Conservation (phyloP, 2,113 vertebrate species). For the Dissostichus mawsoni region DNA sequence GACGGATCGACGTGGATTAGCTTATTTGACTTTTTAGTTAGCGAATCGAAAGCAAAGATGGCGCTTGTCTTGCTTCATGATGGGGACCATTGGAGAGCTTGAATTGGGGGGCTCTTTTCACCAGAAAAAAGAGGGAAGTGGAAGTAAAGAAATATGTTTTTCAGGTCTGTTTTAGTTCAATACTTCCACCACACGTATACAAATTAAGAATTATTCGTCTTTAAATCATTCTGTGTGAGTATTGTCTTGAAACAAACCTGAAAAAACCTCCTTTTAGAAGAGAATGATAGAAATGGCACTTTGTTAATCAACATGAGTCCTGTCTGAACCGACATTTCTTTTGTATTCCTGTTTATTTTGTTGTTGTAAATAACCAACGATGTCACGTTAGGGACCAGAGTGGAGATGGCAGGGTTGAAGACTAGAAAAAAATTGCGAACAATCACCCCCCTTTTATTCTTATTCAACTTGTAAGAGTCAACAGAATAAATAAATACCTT, state of each 20-base stretch:
- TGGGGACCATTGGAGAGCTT: slow-evolving; percentile 57
- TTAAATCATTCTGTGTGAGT: background rate
- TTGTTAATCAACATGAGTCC: slow-evolving; percentile 48
- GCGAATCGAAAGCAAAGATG: background rate
- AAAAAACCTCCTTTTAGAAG: background rate
- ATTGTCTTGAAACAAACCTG: slow-evolving; percentile 10
- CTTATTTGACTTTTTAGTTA: slow-evolving; percentile 10
- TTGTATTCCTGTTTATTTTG: slow-evolving; percentile 30
- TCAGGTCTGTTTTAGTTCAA: background rate
- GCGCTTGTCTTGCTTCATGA: slow-evolving; percentile 9
- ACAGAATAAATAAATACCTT: background rate
- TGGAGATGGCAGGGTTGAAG: background rate
- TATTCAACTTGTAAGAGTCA: background rate
- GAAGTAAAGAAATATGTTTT: slow-evolving; percentile 1
- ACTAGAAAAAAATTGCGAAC: background rate
- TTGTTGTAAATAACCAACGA: slow-evolving; percentile 45
- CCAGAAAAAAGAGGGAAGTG: background rate
- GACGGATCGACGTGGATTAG: slow-evolving; percentile 14
- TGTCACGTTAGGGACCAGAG: slow-evolving; percentile 67
- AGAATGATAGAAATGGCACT: slow-evolving; percentile 60
- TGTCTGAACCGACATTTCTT: slow-evolving; percentile 1
- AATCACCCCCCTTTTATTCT: background rate
- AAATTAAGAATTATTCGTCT: background rate
- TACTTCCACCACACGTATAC: background rate
- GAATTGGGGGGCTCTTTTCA: slow-evolving; percentile 18